Base-by-base conservation (phyloP, 1,140 invertebrate genomes). In the Triops cancriformis region DNA sequence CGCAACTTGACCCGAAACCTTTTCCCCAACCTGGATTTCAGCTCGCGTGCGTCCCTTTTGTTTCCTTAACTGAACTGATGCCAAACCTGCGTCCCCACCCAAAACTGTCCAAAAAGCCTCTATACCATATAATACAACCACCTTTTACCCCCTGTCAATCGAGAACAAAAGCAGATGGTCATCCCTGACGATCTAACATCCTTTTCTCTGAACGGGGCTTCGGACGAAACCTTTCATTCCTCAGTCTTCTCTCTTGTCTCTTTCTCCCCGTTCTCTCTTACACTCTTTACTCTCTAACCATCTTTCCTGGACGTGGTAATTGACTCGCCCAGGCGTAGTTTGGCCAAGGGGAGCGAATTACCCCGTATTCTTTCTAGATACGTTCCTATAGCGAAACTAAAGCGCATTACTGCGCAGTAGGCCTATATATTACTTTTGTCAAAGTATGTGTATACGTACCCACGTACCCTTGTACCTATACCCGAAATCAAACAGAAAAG, bases 21-120 rank as follows among this genome's bases (percentile, higher is more conserved):
- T 64, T 23, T 23, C 6, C 11, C 18, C 23, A 64, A 18, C 23
- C 23, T 23, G 10, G n/a, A 14, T n/a, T n/a, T n/a, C n/a, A 7
- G 51, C 51, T 64, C 51, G 51, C 23, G 51, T 64, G 23, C 51
- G 23, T 64, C 51, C 51, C 51, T 64, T 64, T 64, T 64, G 51
- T 64, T 64, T 64, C 51, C 51, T 64, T 64, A n/a, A 64, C 51
- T 64, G 51, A 64, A 64, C 51, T 64, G 51, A 64, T 64, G 31
- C 31, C 31, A 37, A 37, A 37, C 31, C 31, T 37, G 31, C 31
- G 31, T 37, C 31, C 43, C 51, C 51, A n/a, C 51, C 45, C 45
- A 64, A 37, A 37, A 64, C 45, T 64, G 45, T 64, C 45, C 45
- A 14, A 64, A 64, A 64, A 64, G 31, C 51, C 51, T 64, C 51